Evolutionary conservation across 2,113 vertebrate genomes (phyloP), one percentile per base, ranked within the genome.

Genomic region (Labeo catla): DNA sequence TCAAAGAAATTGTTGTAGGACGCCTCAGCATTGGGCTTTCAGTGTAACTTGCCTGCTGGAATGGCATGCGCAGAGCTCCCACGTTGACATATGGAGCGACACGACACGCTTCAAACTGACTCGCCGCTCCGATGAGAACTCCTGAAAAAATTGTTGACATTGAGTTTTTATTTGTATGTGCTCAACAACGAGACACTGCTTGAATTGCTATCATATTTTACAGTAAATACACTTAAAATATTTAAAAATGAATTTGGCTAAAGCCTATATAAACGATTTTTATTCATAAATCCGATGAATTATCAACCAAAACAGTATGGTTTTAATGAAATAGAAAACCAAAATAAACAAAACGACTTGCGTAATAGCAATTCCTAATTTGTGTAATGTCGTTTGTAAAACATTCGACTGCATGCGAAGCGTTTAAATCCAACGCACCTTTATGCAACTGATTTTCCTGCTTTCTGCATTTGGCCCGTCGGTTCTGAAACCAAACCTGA

Each of bases 61-160:
- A 99, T 92, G 98, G 98, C 98, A 99, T 99, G 95, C 98, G 93
- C 90, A 99, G 94, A 87, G 98, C 98, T 78, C 98, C 98, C 92
- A 99, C 98, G 88, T 99, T 99, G 94, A 99, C 98, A 93, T 99
- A 99, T 74, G 98, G 98, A 77, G 98, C 98, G 57, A 99, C 98
- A 89, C 98, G 95, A 95, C 98, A 99, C 49, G 98, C 98, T 94
- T 99, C 98, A 94, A 99, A 99, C 92, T 99, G 98, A 87, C 97
- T 99, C 88, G 97, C 97, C 23, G 98, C 97, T 76, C 98, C 98
- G 92, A 99, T 99, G 78, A 99, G 96, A 59, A 99, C 98, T 83
- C 98, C 98, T 99, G 92, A 19, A 89, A 83, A 87, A 8, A 8
- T 47, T 4, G 45, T 2, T 47, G 13, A 52, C 74, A 76, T n/a